Percentiles rank a stretch among this genome's conserved stretches.
These are phyloP conservation scores for Malurus alboscapulatus DNA, from an alignment of 2,113 vertebrate genomes.

Conservation along the genomic window DNA sequence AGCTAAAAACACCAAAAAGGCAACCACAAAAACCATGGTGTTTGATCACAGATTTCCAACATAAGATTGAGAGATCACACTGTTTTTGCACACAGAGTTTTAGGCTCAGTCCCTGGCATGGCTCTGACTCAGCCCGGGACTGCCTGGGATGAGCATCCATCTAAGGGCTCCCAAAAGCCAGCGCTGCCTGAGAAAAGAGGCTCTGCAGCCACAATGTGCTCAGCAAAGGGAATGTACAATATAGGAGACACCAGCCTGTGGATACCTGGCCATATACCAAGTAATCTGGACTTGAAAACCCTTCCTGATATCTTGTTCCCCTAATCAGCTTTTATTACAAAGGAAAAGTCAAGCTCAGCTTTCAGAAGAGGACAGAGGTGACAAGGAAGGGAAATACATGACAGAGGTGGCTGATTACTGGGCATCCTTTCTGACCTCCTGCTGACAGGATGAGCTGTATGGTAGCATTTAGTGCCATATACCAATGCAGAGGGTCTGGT, in stretches of 20 bases:
- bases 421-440: background rate
- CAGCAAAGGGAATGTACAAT: background rate
- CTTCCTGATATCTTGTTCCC: background rate
- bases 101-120: background rate
- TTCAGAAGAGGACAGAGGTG: background rate
- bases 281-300: background rate
- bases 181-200: background rate
- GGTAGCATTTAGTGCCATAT: background rate
- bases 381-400: background rate
- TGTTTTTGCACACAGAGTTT: rapidly evolving
- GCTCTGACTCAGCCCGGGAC: background rate
- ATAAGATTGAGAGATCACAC: background rate
- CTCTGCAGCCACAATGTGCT: background rate
- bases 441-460: background rate
- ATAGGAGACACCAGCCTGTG: background rate
- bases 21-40: background rate
- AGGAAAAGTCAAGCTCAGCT: background rate
- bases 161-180: background rate
- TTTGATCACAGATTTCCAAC: background rate
- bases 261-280: background rate
- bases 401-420: background rate
- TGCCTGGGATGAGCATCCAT: background rate
- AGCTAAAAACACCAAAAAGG: background rate
- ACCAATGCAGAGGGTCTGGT: background rate
- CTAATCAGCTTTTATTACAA: background rate